These are phyloP conservation scores for Porites divaricata DNA, from an alignment of 92 coral and sea anemone genomes.

Conservation along the genomic window DNA sequence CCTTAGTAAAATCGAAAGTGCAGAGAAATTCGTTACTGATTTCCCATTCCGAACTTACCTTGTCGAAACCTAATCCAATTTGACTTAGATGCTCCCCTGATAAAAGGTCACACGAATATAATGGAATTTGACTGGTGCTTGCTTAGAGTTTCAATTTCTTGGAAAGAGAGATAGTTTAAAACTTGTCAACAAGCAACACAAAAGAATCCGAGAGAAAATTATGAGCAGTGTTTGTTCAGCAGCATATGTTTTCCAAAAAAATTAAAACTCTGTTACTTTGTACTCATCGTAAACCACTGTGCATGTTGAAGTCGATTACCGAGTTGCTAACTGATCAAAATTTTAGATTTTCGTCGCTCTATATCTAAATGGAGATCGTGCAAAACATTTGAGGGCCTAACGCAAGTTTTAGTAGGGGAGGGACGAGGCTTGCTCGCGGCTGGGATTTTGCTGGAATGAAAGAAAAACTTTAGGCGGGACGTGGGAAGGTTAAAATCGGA, in stretches of 20 bases:
- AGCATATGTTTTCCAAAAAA: conserved; percentile 9
- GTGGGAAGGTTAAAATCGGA: background rate
- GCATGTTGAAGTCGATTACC: conserved; percentile 14
- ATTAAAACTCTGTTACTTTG: conserved; percentile 1
- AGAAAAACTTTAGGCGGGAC: conserved; percentile 8
- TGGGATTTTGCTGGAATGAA: conserved; percentile 13
- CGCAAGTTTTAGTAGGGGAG: conserved; percentile 10
- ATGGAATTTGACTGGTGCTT: conserved; percentile 10
- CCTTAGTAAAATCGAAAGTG: conserved; percentile 10
- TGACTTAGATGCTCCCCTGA: background rate
- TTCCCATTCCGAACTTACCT: conserved; percentile 5
- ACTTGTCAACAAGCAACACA: conserved; percentile 8
- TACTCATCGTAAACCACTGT: conserved; percentile 8
- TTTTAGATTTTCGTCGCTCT: conserved; percentile 16
- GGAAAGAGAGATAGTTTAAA: conserved; percentile 14
- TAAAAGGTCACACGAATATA: conserved; percentile 9
- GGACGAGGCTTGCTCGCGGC: conserved; percentile 7
- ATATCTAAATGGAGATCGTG: conserved; percentile 4
- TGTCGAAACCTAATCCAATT: conserved; percentile 14
- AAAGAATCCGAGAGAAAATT: conserved; percentile 11
- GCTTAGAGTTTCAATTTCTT: conserved; percentile 13
- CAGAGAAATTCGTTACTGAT: background rate
- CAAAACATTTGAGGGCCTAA: conserved; percentile 7
- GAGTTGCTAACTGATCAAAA: conserved; percentile 7
- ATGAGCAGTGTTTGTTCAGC: background rate